Base-by-base conservation (phyloP, 2,797 vertebrate species). In the Semotilus atromaculatus region DNA sequence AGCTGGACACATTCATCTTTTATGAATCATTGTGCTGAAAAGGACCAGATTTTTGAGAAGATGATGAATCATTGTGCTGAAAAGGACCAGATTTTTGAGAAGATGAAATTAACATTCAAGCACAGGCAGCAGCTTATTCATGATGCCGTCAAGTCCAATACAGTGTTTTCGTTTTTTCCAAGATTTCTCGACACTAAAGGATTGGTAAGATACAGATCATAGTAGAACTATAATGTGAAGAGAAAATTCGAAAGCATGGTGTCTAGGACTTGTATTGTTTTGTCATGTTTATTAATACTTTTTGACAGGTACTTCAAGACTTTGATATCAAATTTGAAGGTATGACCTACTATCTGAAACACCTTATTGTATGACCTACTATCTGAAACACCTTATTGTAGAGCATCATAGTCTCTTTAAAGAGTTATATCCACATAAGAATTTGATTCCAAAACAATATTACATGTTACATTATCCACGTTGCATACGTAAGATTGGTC, bases 281-380 rank as follows among this genome's bases (percentile, higher is more conserved):
- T 74, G 8, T 66, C 67, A 7, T 74, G 43, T 31, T 72, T 86
- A 4, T 85, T 84, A 14, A 38, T 85, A 85, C 5, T 51, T 19
- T 40, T 77, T 82, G 51, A 58, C 55, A 90, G 82, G 64, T 88
- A 45, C 31, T 90, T 70, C 88, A 91, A 86, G 91, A 90, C 82
- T 91, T 92, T 78, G 85, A 82, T n/a, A 85, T 90, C 43, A 84
- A 80, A 1, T 90, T 89, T 89, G 82, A 85, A 89, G 88, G n/a
- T n/a, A n/a, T n/a, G n/a, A n/a, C n/a, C n/a, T n/a, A n/a, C n/a
- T n/a, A n/a, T n/a, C 86, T 0, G 88, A 91, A 3, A 85, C 75
- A 36, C 89, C 87, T 34, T 82, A 5, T 5, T 34, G 4, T 34
- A 34, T 38, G 53, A 1, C 80, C 81, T 31, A 76, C 53, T 58